Conservation (phyloP, 1,140 invertebrate genomes). For the Scaptomyza montana region DNA sequence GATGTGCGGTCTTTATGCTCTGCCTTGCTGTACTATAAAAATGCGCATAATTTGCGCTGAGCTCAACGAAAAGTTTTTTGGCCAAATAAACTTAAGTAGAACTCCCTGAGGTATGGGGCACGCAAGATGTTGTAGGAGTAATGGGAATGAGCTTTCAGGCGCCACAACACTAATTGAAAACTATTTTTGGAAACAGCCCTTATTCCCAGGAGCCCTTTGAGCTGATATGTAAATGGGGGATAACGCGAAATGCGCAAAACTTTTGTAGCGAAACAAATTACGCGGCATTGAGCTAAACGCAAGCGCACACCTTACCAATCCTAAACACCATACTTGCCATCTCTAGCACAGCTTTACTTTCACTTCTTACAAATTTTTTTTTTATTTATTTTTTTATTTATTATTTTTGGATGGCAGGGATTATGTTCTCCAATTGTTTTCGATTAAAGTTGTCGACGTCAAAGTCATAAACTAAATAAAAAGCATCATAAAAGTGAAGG, state of each 20-base stretch:
- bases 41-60: conserved; percentile 74
- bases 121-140: background rate
- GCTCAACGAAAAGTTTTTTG: conserved; percentile 59
- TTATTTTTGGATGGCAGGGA: no score
- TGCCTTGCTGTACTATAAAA: conserved; percentile 54
- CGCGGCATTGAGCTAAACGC: conserved; percentile 78
- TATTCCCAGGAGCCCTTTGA: conserved; percentile 52
- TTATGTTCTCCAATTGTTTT: conserved; percentile 59
- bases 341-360: background rate
- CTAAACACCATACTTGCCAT: background rate
- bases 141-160: conserved; percentile 29
- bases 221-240: conserved; percentile 77
- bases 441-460: conserved; percentile 79
- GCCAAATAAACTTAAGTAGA: conserved; percentile 73
- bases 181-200: conserved; percentile 68
- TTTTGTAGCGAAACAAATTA: conserved; percentile 80
- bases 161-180: conserved; percentile 75
- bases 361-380: no score
- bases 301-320: conserved; percentile 68
- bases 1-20: conserved; percentile 28
- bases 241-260: conserved; percentile 80
- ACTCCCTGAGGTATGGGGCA: conserved; percentile 40
- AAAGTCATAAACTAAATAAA: conserved; percentile 81
- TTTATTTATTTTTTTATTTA: no score
- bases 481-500: conserved; percentile 77